Base-by-base conservation (phyloP, 2,888 invertebrate genomes). In the Chesias legatella region DNA sequence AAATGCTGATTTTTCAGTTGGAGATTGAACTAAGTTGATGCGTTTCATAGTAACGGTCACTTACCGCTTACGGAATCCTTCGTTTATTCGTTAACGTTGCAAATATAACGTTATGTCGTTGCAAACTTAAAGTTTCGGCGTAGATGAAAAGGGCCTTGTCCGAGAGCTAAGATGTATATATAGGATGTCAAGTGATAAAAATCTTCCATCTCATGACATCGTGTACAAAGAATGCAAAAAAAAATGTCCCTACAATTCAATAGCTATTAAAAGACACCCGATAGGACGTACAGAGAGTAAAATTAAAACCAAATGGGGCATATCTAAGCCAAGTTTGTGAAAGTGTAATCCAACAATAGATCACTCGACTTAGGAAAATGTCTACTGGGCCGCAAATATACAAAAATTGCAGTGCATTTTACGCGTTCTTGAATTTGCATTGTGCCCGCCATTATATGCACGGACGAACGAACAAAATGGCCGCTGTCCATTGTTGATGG, bases 401-500 rank as follows among this genome's bases (percentile, higher is more conserved):
- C 10, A 27, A 41, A 53, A 53, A 55, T 58, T 53, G 50, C 42
- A 40, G 33, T 24, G 37, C 40, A 17, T 31, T 40, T 39, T n/a
- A 28, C 34, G 37, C 30, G 37, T 36, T 42, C 34, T 13, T 38
- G 28, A 29, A 30, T 13, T 31, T 38, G 28, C 29, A 30, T 13
- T 31, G 29, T 33, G 48, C 33, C 39, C 17, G 39, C 44, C 46
- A 52, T 52, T 32, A 44, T 42, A 33, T 34, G 33, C 42, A 49
- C 45, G 48, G 47, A 40, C 37, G 36, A 33, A 21, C 29, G 35
- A 25, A 38, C 47, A 53, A 55, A 37, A 59, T 57, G 58, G 55
- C 43, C 33, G 51, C 29, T 10, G 29, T 10, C 29, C 22, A 51
- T 55, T 57, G 55, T 55, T 34, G 42, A 53, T 58, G 59, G 59